A percentile compares a stretch with the other conserved stretches of the same genome.
phyloP scores from a whole-genome alignment of 2,797 vertebrate genomes.

The Hapalemur alaotrensis region DNA sequence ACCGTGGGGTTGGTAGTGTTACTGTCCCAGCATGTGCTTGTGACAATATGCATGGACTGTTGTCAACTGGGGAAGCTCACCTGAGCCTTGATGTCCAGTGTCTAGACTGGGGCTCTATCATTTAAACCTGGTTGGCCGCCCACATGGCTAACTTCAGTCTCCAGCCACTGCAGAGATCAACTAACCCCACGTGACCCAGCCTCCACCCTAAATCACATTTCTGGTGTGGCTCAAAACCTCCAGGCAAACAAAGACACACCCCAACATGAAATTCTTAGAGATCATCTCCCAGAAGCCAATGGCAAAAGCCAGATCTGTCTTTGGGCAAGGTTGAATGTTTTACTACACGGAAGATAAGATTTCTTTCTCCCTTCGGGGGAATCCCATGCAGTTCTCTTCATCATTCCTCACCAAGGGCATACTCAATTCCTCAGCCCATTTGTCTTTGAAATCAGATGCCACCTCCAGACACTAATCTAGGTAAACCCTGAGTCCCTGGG shows the following conservation, averaged over 20 bases:
- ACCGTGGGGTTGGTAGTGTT: fast-evolving
- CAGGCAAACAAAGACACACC: background rate
- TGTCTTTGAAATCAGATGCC: background rate
- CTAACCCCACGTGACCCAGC: background rate
- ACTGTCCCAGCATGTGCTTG: background rate
- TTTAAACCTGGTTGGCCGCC: background rate
- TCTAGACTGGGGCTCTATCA: background rate
- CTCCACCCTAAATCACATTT: background rate
- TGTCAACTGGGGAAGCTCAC: background rate
- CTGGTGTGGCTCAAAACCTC: background rate
- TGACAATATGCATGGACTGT: too few species aligned
- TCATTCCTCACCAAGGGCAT: background rate
- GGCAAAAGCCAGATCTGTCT: background rate
- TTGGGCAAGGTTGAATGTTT: background rate
- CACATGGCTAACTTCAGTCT: background rate
- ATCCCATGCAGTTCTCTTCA: background rate
- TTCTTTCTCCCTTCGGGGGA: background rate
- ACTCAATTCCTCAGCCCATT: background rate
- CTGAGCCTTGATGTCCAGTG: background rate
- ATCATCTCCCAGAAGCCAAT: background rate
- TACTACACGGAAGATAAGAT: background rate
- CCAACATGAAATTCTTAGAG: background rate
- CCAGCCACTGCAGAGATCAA: background rate
- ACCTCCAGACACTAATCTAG: background rate
- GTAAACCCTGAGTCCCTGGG: background rate